phyloP scores from a whole-genome alignment of 1,140 invertebrate species.

The Steinernema khuongi region DNA sequence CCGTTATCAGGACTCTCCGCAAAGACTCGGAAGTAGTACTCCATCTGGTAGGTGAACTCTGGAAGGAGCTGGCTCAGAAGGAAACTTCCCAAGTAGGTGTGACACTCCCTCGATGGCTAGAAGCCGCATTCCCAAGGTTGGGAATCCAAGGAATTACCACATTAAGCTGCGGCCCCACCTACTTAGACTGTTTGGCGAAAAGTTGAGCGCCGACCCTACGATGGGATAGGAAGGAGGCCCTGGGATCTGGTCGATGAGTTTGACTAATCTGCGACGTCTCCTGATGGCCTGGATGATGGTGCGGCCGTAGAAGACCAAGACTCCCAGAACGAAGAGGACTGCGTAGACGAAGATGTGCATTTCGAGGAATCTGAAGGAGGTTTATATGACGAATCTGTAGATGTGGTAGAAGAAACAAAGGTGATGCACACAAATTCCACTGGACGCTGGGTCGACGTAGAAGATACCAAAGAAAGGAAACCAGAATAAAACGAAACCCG shows the following conservation, averaged over 20 bases:
- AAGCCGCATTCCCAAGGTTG: too few relatives aligned
- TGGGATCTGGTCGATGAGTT: neutral
- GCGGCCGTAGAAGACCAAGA: neutral
- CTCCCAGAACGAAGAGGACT: neutral
- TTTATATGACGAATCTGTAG: too few relatives aligned
- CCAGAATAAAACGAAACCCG: too few relatives aligned
- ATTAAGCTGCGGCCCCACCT: too few relatives aligned
- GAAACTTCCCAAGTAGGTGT: neutral
- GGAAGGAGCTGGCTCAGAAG: neutral
- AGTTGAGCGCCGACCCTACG: neutral
- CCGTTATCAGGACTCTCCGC: slow-evolving; percentile 6
- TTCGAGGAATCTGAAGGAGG: too few relatives aligned
- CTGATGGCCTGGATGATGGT: neutral
- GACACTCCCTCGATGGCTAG: too few relatives aligned
- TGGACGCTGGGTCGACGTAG: too few relatives aligned
- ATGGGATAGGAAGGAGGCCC: neutral
- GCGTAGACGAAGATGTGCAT: neutral
- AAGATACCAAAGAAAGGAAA: too few relatives aligned
- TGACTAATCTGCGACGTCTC: neutral
- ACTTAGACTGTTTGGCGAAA: neutral
- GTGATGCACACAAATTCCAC: too few relatives aligned
- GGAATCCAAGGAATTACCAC: too few relatives aligned
- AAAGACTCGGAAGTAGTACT: slow-evolving; percentile 14
- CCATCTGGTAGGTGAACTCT: slow-evolving; percentile 36
- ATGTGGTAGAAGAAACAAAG: too few relatives aligned